phyloP scores from a whole-genome alignment of 2,888 invertebrate genomes.

The Aleiodes testaceus region DNA sequence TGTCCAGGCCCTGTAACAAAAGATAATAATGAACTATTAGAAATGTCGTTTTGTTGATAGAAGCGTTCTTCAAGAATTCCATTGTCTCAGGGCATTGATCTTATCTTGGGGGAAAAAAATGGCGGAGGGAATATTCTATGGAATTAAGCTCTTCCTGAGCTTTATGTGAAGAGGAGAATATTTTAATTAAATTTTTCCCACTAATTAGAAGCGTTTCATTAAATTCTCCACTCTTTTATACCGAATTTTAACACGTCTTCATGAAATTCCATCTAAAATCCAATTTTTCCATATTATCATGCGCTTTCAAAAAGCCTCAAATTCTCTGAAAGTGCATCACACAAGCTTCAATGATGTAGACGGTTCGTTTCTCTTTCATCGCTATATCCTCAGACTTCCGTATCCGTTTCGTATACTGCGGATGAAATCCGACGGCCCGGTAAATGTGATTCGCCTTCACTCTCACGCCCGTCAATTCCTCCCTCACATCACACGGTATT shows the following conservation, averaged over 20 bases:
- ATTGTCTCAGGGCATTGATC: conserved; percentile 5
- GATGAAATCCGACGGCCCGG: conserved; percentile 33
- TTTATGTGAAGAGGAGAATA: neutral
- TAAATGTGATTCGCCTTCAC: conserved; percentile 42
- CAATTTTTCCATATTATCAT: no score
- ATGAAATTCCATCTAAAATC: no score
- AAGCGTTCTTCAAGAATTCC: neutral
- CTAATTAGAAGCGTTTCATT: no score
- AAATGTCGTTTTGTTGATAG: conserved; percentile 18
- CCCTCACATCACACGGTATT: neutral
- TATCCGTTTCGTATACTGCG: conserved; percentile 39
- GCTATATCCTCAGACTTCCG: conserved; percentile 18
- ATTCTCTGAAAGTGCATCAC: neutral
- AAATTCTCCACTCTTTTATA: no score
- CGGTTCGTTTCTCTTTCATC: conserved; percentile 39
- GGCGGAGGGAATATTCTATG: neutral
- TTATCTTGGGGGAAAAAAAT: neutral
- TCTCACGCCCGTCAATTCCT: conserved; percentile 39
- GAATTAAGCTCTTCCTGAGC: neutral
- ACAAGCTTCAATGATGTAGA: conserved; percentile 2
- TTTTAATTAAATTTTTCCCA: no score
- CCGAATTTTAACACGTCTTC: no score
- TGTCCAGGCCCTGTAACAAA: conserved; percentile 81
- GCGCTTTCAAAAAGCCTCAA: conserved; percentile 1
- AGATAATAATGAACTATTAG: conserved; percentile 49